These are phyloP conservation scores for Schrankia costaestrigalis DNA, from an alignment of 2,888 invertebrate genomes.

Conservation along the genomic window DNA sequence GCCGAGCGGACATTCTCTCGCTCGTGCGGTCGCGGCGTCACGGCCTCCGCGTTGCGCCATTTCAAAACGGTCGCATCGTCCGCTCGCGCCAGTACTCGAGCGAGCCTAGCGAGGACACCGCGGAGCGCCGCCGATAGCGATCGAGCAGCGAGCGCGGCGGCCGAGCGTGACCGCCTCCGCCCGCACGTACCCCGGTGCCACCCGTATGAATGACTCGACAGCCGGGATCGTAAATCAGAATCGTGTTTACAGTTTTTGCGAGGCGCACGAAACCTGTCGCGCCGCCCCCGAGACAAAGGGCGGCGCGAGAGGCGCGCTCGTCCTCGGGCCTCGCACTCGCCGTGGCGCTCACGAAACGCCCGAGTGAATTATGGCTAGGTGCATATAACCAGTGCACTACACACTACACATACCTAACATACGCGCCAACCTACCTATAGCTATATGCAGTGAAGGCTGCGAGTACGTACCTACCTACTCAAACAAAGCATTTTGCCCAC, in stretches of 20 bases:
- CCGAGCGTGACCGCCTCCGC: slow-evolving; percentile 73
- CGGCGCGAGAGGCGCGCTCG: slow-evolving; percentile 52
- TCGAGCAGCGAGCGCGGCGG: slow-evolving; percentile 61
- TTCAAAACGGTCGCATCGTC: slow-evolving; percentile 68
- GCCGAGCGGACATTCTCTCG: slow-evolving; percentile 76
- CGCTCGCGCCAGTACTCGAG: slow-evolving; percentile 44
- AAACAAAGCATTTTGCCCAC: slow-evolving; percentile 77
- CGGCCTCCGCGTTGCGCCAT: slow-evolving; percentile 79
- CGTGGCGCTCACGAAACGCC: slow-evolving; percentile 46
- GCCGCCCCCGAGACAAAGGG: slow-evolving; percentile 65
- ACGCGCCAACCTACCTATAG: slow-evolving; percentile 62
- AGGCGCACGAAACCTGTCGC: slow-evolving; percentile 61
- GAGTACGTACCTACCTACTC: slow-evolving; percentile 69
- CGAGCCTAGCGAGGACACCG: slow-evolving; percentile 60
- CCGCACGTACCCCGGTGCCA: slow-evolving; percentile 43
- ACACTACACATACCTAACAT: slow-evolving; percentile 50
- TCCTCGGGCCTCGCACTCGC: slow-evolving; percentile 25
- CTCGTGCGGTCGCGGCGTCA: slow-evolving; percentile 71
- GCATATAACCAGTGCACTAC: slow-evolving; percentile 61
- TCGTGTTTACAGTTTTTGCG: slow-evolving; percentile 77
- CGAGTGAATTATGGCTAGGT: slow-evolving; percentile 66
- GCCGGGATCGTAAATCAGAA: slow-evolving; percentile 64
- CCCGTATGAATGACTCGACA: slow-evolving; percentile 56
- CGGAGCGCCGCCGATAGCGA: slow-evolving; percentile 60
- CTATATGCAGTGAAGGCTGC: slow-evolving; percentile 72